Conservation (phyloP, 2,797 vertebrate genomes). For the Pteronotus mesoamericanus region DNA sequence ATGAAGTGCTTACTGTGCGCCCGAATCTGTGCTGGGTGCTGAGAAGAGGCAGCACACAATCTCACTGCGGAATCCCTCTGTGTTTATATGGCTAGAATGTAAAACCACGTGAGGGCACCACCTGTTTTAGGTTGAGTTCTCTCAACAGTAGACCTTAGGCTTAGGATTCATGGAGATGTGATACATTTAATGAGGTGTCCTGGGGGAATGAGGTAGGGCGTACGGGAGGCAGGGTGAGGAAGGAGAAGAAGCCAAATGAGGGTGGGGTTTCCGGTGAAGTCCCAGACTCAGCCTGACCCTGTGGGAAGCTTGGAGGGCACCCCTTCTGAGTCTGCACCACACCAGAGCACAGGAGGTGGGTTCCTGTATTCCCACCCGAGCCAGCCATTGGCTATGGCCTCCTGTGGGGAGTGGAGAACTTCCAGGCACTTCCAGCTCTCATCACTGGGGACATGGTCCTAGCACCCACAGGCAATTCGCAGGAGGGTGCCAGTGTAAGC, state of each 20-base stretch:
- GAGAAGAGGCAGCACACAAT: neutral
- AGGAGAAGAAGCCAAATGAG: neutral
- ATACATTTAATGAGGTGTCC: neutral
- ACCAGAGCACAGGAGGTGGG: neutral
- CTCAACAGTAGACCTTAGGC: neutral
- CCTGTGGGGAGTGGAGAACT: neutral
- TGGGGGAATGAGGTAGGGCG: neutral
- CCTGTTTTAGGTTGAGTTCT: neutral
- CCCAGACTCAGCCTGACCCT: neutral
- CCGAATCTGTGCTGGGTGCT: no score
- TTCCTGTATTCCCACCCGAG: neutral
- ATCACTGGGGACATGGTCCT: neutral
- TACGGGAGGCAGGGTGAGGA: neutral
- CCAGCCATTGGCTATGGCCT: neutral
- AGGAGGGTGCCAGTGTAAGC: neutral
- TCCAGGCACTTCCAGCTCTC: accelerated
- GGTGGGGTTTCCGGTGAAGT: neutral
- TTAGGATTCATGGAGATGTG: neutral
- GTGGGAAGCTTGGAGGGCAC: neutral
- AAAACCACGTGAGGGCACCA: neutral
- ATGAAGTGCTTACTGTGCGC: neutral
- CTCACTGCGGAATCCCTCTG: neutral
- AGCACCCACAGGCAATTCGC: neutral
- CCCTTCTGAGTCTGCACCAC: neutral
- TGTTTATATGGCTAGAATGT: neutral